Evolutionary conservation across 1,140 invertebrate genomes (phyloP).

Genomic region (Drosophila auraria): DNA sequence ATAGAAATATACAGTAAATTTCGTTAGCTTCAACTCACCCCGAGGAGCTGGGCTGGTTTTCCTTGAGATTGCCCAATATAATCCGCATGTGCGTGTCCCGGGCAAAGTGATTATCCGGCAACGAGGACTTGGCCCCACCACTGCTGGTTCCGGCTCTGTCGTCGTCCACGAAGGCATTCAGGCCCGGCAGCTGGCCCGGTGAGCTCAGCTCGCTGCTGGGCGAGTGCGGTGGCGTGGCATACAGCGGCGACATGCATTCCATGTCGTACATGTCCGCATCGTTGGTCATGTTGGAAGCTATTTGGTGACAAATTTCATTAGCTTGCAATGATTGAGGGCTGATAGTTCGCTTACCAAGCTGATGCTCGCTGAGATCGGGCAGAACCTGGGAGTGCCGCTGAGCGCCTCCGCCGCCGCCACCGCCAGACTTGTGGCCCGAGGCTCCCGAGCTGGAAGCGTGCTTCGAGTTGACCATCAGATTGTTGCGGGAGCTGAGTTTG

Average conservation of each 20-base stretch:
- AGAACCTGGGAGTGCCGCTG: constrained; percentile 86
- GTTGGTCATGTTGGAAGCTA: constrained; percentile 78
- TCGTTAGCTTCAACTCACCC: constrained; percentile 28
- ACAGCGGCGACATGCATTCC: constrained; percentile 88
- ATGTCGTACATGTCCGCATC: constrained; percentile 85
- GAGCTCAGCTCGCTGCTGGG: constrained; percentile 90
- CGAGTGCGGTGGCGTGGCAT: constrained; percentile 93
- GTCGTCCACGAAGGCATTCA: constrained; percentile 86
- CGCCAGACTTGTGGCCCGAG: constrained; percentile 53
- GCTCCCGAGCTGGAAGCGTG: constrained; percentile 80
- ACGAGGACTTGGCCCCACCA: constrained; percentile 62
- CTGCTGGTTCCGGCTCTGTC: constrained; percentile 77
- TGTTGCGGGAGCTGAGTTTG: constrained; percentile 82
- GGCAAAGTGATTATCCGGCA: constrained; percentile 91
- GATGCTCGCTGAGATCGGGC: constrained; percentile 84
- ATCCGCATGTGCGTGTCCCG: constrained; percentile 96
- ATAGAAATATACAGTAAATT: background rate
- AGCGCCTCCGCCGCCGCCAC: constrained; percentile 78
- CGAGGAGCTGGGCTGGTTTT: constrained; percentile 79
- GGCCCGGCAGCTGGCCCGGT: constrained; percentile 86
- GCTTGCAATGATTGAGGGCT: background rate
- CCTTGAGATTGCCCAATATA: constrained; percentile 90
- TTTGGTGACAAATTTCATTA: background rate
- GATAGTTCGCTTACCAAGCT: constrained; percentile 61
- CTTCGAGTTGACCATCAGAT: constrained; percentile 84